Conservation (phyloP, 1,140 invertebrate species). For the Drosophila grimshawi region DNA sequence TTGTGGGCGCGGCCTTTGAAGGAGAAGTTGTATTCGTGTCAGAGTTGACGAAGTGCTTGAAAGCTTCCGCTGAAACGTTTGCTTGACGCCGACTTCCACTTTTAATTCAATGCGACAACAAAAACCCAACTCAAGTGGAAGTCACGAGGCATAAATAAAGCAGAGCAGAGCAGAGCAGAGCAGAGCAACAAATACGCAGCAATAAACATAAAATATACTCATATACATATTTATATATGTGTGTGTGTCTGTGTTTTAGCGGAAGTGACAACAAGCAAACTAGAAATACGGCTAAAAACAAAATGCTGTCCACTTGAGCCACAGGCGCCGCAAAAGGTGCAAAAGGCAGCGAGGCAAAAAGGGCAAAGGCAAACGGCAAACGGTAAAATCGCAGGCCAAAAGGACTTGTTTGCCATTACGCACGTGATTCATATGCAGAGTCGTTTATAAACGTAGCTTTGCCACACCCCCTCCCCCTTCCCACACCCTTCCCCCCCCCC, state of each 20-base stretch:
- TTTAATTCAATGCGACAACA: slow-evolving; percentile 67
- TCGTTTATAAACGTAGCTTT: slow-evolving; percentile 60
- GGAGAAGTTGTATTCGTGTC: slow-evolving; percentile 20
- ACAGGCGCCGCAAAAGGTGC: slow-evolving; percentile 17
- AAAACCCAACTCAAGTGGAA: slow-evolving; percentile 21
- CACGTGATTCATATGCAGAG: slow-evolving; percentile 80
- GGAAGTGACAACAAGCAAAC: slow-evolving; percentile 68
- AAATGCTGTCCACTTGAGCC: slow-evolving; percentile 73
- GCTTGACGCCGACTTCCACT: slow-evolving; percentile 74
- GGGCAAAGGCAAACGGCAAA: slow-evolving; percentile 33
- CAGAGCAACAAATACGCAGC: slow-evolving; percentile 34
- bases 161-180: not conserved
- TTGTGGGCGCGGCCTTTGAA: slow-evolving; percentile 54
- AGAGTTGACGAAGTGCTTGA: slow-evolving; percentile 78
- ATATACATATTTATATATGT: slow-evolving; percentile 32
- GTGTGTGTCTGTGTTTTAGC: slow-evolving; percentile 49
- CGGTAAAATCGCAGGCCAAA: slow-evolving; percentile 26
- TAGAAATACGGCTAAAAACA: slow-evolving; percentile 58
- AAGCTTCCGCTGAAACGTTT: slow-evolving; percentile 65
- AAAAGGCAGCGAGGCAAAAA: slow-evolving; percentile 17
- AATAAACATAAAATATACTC: slow-evolving; percentile 28
- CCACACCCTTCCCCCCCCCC: slow-evolving; percentile 4
- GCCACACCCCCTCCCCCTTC: slow-evolving; percentile 6
- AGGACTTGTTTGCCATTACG: slow-evolving; percentile 74
- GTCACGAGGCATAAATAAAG: slow-evolving; percentile 55